phyloP scores from a whole-genome alignment of 2,113 vertebrate genomes.

The Pachyramphus minor region DNA sequence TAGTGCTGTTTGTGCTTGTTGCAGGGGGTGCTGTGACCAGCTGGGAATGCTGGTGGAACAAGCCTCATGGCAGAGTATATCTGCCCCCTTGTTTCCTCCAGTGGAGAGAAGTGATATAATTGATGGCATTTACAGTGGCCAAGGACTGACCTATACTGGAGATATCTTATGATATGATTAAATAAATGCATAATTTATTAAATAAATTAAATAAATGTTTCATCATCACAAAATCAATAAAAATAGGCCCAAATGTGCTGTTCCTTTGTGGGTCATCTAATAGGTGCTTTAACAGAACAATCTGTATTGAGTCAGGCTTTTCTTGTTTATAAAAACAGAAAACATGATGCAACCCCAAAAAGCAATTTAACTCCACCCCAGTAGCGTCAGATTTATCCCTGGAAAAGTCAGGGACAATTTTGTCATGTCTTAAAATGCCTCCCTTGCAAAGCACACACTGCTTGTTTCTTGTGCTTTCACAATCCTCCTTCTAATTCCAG shows the following conservation, averaged over 20 bases:
- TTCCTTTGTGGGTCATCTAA: not conserved
- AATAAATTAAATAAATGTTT: not conserved
- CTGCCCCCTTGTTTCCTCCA: not conserved
- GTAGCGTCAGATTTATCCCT: not conserved
- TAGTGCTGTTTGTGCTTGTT: not conserved
- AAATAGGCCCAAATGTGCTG: not conserved
- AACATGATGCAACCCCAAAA: conserved; percentile 28
- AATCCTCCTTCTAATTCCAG: not conserved
- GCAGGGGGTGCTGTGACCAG: not conserved
- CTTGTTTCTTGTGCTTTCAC: not conserved
- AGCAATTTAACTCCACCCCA: conserved; percentile 7
- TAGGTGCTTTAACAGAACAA: not conserved
- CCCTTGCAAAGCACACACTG: not conserved
- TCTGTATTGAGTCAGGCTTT: not conserved
- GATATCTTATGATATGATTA: not conserved
- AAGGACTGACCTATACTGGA: not conserved
- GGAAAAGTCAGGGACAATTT: not conserved
- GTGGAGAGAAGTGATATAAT: not conserved
- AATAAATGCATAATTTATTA: not conserved
- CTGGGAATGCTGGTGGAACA: not conserved
- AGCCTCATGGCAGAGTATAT: not conserved
- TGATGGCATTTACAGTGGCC: not conserved
- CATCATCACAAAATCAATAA: not conserved
- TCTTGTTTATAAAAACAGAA: conserved; percentile 5
- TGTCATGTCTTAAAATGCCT: not conserved